These are phyloP conservation scores for Lepidurus couesii DNA, from an alignment of 1,140 invertebrate genomes.

Conservation along the genomic window DNA sequence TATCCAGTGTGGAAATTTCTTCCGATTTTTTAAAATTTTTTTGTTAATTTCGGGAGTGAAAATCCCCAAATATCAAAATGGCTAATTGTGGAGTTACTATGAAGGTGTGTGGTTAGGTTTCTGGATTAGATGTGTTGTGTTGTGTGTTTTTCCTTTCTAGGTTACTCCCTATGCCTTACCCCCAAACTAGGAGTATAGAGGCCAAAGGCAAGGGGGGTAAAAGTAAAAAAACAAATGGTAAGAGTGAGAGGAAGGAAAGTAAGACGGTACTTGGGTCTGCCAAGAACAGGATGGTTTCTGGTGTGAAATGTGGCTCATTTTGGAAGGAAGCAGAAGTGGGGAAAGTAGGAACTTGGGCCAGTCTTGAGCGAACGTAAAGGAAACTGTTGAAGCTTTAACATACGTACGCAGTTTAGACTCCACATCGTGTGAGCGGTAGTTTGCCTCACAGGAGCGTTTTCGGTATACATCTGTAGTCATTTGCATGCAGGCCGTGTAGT, in stretches of 20 bases:
- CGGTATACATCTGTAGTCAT: background rate
- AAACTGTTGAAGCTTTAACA: too few relatives aligned
- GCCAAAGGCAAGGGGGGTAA: background rate
- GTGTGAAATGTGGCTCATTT: slow-evolving; percentile 12
- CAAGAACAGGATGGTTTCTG: background rate
- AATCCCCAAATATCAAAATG: too few relatives aligned
- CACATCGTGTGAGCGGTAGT: background rate
- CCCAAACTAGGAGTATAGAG: background rate
- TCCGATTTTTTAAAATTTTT: too few relatives aligned
- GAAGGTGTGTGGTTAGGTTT: too few relatives aligned
- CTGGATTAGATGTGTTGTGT: too few relatives aligned
- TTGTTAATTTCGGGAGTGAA: too few relatives aligned
- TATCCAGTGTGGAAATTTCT: too few relatives aligned
- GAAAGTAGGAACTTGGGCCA: background rate
- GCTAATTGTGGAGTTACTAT: too few relatives aligned
- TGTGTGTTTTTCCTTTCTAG: too few relatives aligned
- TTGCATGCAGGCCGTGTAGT: slow-evolving; percentile 12
- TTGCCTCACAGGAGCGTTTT: background rate
- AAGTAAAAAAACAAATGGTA: slow-evolving; percentile 1
- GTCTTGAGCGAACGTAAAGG: too few relatives aligned
- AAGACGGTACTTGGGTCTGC: background rate
- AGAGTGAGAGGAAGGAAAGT: background rate
- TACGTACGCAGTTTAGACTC: too few relatives aligned
- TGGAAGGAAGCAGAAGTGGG: background rate
- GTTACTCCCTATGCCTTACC: too few relatives aligned